Evolutionary conservation across 2,888 invertebrate genomes (phyloP), one percentile per base, ranked within the genome.

Genomic region (Drosophila stalkeri): DNA sequence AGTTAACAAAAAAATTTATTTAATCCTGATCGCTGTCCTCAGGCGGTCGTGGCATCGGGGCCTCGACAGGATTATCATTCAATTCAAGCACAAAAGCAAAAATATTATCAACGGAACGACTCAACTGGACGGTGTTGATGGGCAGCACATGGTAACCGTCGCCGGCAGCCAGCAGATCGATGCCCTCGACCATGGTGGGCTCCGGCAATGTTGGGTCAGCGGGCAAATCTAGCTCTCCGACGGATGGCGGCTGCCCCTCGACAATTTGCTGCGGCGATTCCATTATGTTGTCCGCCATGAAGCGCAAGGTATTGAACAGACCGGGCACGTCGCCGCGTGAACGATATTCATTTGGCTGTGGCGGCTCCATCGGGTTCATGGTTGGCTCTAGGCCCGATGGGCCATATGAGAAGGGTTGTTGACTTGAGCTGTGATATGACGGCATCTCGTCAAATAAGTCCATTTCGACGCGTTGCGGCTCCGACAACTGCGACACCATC

Each of bases 11-110:
- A 6, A 27, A 27, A 27, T 27, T 27, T 27, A 18, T 54, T 37
- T 54, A 54, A 37, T 37, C 54, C 37, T 20, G 16, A 37, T 54
- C 54, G 23, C 54, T 54, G 11, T 54, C 39, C 4, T 39, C 37
- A 5, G 54, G 23, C 23, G 23, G 11, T 12, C 11, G 39, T n/a
- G 16, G 54, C 11, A 4, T 2, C 8, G 52, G 14, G 8, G 4
- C 9, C 14, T 18, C 35, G 0, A 9, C 5, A 5, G 23, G 37
- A 20, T 11, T 23, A 18, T 39, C 31, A 31, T 27, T 27, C 27
- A 56, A 41, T 12, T 31, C 55, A 12, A 41, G 18, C 3, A 43
- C 18, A 18, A 31, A 31, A 12, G 41, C 27, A 14, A 56, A 31
- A 2, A 56, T 3, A 14, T 56, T 31, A 3, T 56, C 31, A 4